phyloP scores from a whole-genome alignment of 1,140 invertebrate species.

The Monomorium pharaonis region DNA sequence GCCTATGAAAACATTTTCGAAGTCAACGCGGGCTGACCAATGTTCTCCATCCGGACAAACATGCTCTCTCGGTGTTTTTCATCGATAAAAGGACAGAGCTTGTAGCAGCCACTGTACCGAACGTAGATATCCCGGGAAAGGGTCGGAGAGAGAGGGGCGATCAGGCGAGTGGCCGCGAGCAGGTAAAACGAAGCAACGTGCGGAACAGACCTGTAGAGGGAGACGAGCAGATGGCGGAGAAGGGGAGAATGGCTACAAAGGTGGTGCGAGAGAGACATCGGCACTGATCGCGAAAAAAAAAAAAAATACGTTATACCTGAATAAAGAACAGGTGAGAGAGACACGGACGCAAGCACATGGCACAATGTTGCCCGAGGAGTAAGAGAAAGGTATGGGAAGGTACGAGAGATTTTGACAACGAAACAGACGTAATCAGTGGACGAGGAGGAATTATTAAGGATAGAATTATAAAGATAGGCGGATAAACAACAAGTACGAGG shows the following conservation, averaged over 20 bases:
- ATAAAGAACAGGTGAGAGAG: conserved; percentile 35
- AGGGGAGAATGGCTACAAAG: conserved; percentile 40
- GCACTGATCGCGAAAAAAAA: conserved; percentile 45
- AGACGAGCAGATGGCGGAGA: conserved; percentile 64
- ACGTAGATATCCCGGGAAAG: conserved; percentile 43
- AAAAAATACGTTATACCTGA: conserved; percentile 47
- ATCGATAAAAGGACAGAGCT: conserved; percentile 75
- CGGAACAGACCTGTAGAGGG: conserved; percentile 61
- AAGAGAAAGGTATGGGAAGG: conserved; percentile 19
- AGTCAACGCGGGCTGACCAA: neutral
- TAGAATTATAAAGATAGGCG: conserved; percentile 15
- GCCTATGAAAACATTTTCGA: conserved; percentile 25
- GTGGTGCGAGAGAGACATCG: conserved; percentile 61
- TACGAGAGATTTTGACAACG: conserved; percentile 18
- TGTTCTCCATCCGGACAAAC: conserved; percentile 37
- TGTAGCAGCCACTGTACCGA: conserved; percentile 80
- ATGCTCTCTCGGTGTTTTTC: conserved; percentile 28
- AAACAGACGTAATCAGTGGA: neutral
- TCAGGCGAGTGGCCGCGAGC: conserved; percentile 55
- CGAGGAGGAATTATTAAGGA: conserved; percentile 28
- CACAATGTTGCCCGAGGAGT: conserved; percentile 29
- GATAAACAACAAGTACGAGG: conserved; percentile 58
- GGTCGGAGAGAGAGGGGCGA: conserved; percentile 18
- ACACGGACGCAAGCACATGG: conserved; percentile 3
- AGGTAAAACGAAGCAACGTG: conserved; percentile 60